phyloP scores from a whole-genome alignment of 2,888 invertebrate genomes.

The Lithophane socia region DNA sequence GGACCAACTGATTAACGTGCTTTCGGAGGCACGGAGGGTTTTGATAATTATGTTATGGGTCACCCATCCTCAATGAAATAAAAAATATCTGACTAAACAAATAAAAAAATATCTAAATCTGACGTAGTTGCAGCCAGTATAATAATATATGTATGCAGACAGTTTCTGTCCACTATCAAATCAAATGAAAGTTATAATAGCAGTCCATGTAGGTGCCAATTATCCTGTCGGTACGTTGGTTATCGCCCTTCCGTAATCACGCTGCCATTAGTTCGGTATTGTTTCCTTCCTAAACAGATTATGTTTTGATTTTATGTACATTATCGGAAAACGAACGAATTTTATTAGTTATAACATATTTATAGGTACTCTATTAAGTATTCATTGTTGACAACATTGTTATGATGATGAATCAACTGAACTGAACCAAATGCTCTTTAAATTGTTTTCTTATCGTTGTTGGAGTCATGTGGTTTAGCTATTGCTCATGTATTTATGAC shows the following conservation, averaged over 20 bases:
- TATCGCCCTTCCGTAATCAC: constrained; percentile 30
- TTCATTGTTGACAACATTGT: constrained; percentile 5
- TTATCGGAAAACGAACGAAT: neutral
- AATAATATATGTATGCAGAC: too few relatives aligned
- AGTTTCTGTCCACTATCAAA: constrained; percentile 1
- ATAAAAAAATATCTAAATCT: too few relatives aligned
- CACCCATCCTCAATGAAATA: neutral
- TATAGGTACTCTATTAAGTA: constrained; percentile 13
- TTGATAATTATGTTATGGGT: neutral
- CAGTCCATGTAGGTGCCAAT: constrained; percentile 25
- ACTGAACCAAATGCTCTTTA: neutral
- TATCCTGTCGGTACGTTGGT: constrained; percentile 17
- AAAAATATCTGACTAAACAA: neutral
- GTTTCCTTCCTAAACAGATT: constrained; percentile 28
- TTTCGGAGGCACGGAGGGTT: neutral
- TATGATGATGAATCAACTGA: neutral
- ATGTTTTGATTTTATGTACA: neutral
- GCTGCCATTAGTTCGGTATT: constrained; percentile 14
- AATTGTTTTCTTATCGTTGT: constrained; percentile 19
- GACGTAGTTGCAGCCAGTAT: neutral
- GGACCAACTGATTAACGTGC: neutral
- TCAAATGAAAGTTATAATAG: constrained; percentile 28
- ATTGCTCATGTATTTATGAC: constrained; percentile 23
- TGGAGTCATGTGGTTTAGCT: constrained; percentile 12
- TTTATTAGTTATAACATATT: constrained; percentile 13